Percentiles rank a stretch among this genome's conserved stretches.
phyloP scores from a whole-genome alignment of 2,888 invertebrate species.

The Machimus atricapillus region DNA sequence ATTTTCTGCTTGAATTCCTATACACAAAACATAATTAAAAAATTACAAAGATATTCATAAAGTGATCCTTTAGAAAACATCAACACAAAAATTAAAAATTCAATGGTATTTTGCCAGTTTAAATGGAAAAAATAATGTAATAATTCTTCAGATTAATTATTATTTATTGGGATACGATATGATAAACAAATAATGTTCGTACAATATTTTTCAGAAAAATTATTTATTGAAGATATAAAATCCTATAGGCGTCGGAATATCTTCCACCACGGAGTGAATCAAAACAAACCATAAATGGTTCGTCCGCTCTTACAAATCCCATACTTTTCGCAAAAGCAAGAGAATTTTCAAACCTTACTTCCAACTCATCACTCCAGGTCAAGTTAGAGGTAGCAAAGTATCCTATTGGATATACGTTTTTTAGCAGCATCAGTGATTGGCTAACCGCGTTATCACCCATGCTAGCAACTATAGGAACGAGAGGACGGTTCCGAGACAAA shows the following conservation, averaged over 20 bases:
- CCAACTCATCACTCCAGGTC: constrained; percentile 37
- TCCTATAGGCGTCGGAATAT: constrained; percentile 36
- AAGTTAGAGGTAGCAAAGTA: neutral
- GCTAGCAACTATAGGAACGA: constrained; percentile 41
- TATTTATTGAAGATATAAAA: constrained; percentile 11
- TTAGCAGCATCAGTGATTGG: constrained; percentile 12
- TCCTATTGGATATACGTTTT: constrained; percentile 32
- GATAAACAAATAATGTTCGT: too few species aligned
- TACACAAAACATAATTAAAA: too few species aligned
- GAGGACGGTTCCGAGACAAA: constrained; percentile 17
- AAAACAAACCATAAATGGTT: constrained; percentile 37
- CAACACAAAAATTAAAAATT: too few species aligned
- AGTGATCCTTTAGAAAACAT: too few species aligned
- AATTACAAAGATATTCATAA: too few species aligned
- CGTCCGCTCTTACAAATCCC: neutral
- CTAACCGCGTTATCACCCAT: neutral
- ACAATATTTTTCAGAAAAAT: neutral
- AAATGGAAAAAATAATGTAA: too few species aligned
- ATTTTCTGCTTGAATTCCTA: too few species aligned
- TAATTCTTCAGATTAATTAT: too few species aligned
- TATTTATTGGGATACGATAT: too few species aligned
- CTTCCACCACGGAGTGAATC: constrained; percentile 32
- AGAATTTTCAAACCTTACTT: neutral
- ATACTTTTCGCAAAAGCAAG: constrained; percentile 20
- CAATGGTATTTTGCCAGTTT: too few species aligned